A percentile compares a stretch with the other conserved stretches of the same genome.
Evolutionary conservation across 2,113 vertebrate species (phyloP).

Genomic region (Callipepla squamata): DNA sequence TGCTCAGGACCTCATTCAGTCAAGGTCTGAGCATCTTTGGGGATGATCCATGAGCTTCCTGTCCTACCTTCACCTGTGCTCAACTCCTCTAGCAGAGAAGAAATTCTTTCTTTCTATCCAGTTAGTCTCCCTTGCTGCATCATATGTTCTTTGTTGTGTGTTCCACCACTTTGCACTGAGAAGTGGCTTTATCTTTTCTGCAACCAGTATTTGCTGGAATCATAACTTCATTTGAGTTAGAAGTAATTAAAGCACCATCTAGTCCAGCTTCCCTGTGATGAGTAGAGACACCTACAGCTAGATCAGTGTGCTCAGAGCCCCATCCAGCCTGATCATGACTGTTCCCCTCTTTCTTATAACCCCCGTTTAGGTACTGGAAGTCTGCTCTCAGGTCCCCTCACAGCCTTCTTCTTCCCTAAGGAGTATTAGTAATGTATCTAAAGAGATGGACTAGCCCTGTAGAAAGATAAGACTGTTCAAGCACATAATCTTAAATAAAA

Average conservation of each 20-base stretch:
- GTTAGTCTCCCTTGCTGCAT: not conserved
- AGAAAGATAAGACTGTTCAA: not conserved
- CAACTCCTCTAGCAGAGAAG: accelerated
- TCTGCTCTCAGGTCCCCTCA: too few species aligned
- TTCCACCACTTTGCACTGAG: not conserved
- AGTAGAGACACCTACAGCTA: too few species aligned
- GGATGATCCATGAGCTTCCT: not conserved
- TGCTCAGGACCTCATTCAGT: not conserved
- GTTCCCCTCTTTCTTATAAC: too few species aligned
- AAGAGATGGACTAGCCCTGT: not conserved
- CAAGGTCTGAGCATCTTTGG: not conserved
- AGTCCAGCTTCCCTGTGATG: too few species aligned
- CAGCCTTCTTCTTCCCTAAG: not conserved
- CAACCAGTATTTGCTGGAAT: not conserved
- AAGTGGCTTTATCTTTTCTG: not conserved
- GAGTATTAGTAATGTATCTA: not conserved
- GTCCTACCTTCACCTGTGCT: not conserved
- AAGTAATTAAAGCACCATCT: too few species aligned
- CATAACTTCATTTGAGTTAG: too few species aligned
- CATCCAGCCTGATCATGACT: too few species aligned
- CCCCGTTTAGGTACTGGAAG: too few species aligned
- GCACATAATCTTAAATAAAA: not conserved
- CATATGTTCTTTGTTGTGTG: not conserved
- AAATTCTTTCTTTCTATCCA: not conserved
- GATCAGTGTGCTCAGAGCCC: too few species aligned